Conservation (phyloP, 2,113 vertebrate genomes). For the Neodon shergylaensis region DNA sequence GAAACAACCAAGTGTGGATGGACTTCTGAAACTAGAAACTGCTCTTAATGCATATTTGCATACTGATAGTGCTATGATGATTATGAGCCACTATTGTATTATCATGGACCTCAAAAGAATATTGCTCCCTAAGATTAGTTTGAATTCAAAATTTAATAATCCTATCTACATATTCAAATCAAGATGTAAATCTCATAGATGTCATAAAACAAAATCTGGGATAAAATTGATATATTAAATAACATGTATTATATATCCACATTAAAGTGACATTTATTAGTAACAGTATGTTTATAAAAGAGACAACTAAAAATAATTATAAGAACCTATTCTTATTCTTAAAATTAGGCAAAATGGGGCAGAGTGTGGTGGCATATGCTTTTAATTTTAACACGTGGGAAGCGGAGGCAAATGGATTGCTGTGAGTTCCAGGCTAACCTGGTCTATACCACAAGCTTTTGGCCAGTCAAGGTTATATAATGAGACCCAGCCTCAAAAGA, state of each 20-base stretch:
- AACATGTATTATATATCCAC: not conserved
- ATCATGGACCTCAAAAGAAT: not conserved
- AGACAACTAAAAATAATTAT: not conserved
- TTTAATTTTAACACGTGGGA: not conserved
- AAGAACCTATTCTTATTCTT: not conserved
- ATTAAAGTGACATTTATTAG: not conserved
- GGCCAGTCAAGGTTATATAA: not conserved
- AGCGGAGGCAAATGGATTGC: not conserved
- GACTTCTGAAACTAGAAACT: conserved; percentile 37
- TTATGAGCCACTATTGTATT: not conserved
- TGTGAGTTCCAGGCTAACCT: not conserved
- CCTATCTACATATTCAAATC: not conserved
- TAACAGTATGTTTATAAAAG: not conserved
- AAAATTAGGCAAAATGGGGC: not conserved
- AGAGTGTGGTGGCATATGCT: not conserved
- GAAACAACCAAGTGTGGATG: not conserved
- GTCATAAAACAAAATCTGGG: not conserved
- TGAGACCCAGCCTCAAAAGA: not conserved
- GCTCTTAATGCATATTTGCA: not conserved
- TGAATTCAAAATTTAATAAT: conserved; percentile 31
- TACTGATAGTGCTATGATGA: not conserved
- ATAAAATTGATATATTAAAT: not conserved
- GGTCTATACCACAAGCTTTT: not conserved
- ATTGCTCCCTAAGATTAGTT: not conserved
- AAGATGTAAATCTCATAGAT: not conserved